phyloP scores from a whole-genome alignment of 2,888 invertebrate species.

The Drosophila kanekoi region DNA sequence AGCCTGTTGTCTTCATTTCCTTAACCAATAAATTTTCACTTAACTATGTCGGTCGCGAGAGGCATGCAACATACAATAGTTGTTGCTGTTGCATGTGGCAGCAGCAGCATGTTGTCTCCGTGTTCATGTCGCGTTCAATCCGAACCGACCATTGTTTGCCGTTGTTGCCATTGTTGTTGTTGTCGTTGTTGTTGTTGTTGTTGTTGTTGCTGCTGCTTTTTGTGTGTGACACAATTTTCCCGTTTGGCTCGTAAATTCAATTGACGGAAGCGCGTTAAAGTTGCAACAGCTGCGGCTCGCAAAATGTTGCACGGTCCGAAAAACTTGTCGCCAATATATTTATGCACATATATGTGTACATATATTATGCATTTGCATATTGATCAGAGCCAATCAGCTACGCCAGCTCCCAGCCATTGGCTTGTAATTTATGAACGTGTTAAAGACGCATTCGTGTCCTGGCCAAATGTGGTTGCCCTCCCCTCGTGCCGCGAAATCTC shows the following conservation, averaged over 20 bases:
- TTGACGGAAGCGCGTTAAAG: constrained; percentile 75
- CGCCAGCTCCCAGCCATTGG: constrained; percentile 8
- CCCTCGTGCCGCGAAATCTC: not conserved
- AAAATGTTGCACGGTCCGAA: constrained; percentile 35
- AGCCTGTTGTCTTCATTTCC: constrained; percentile 69
- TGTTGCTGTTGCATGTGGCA: constrained; percentile 14
- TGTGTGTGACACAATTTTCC: constrained; percentile 74
- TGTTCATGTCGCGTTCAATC: constrained; percentile 18
- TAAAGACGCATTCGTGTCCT: constrained; percentile 37
- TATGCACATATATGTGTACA: constrained; percentile 8
- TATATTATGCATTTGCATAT: constrained; percentile 65
- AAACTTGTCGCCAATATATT: constrained; percentile 27
- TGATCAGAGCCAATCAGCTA: constrained; percentile 12
- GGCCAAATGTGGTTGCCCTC: constrained; percentile 6
- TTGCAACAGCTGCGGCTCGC: constrained; percentile 53
- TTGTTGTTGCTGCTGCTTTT: constrained; percentile 19
- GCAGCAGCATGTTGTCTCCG: constrained; percentile 11
- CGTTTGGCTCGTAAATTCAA: constrained; percentile 73
- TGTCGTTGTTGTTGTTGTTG: constrained; percentile 4
- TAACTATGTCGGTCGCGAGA: constrained; percentile 68
- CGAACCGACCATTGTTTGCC: constrained; percentile 36
- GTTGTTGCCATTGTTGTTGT: constrained; percentile 1
- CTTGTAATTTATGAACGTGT: constrained; percentile 53
- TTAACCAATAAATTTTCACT: constrained; percentile 75
- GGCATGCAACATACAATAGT: constrained; percentile 53